Evolutionary conservation across 2,797 vertebrate genomes (phyloP), one percentile per base, ranked within the genome.

Genomic region (Spinus pinus): DNA sequence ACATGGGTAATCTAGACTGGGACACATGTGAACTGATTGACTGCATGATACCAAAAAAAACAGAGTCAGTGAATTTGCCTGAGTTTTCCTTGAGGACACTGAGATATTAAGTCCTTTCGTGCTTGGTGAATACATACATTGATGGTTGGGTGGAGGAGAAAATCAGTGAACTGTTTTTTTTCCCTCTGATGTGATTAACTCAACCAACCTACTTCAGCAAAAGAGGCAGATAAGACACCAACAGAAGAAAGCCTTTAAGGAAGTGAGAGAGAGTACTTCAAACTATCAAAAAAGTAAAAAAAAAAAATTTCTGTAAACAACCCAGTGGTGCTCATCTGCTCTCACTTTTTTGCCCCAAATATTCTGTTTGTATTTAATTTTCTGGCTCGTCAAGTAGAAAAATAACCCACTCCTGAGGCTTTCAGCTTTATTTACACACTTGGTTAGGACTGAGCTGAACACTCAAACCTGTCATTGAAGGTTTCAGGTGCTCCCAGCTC

Each of bases 361-460:
- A 66, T 24, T 28, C 27, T 31, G 42, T 64, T 81, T 90, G 33
- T 73, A 73, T 86, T 95, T 88, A 11, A 90, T 90, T 94, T 90
- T 95, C 90, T 74, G 37, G 78, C 79, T 93, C 37, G 0, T 47
- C 60, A 95, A 93, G 81, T 83, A 92, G 94, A 94, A 92, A 85
- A 91, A 92, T 17, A 64, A 70, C 22, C 79, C 30, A 17, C 30
- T 94, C 60, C 81, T 71, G 35, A 20, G n/a, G 64, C 53, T 73
- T 82, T 58, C 73, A 77, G 66, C 23, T 93, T 85, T 67, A 81
- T 70, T 77, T 80, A 65, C 0, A 1, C 47, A 80, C 44, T 80
- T 71, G 64, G 44, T 53, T 65, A 73, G 75, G 80, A 51, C 49
- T 33, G 19, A 90, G 85, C 23, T 81, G 81, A 93, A 56, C 49